Conservation (phyloP, 2,113 vertebrate genomes). For the Melanerpes aurifrons region DNA sequence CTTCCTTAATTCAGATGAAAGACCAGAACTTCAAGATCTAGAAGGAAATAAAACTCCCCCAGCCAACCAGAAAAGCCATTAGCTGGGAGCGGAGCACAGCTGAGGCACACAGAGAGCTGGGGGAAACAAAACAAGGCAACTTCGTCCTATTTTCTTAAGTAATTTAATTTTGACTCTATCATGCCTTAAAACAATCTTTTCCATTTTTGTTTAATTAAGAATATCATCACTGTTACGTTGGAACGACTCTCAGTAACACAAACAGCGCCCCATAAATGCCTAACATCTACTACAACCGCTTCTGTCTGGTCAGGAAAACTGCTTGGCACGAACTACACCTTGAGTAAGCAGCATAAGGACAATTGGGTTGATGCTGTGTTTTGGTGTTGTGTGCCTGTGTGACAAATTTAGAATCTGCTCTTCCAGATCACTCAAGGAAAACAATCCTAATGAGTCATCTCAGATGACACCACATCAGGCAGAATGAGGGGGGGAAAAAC, state of each 20-base stretch:
- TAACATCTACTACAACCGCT: not conserved
- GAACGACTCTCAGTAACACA: not conserved
- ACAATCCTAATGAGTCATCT: constrained; percentile 51
- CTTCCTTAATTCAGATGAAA: not conserved
- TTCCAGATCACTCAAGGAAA: constrained; percentile 30
- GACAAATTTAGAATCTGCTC: constrained; percentile 55
- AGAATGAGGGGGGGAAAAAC: not conserved
- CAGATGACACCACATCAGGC: not conserved
- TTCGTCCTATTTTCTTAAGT: not conserved
- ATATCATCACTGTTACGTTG: not conserved
- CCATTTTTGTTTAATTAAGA: not conserved
- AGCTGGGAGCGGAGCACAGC: not conserved
- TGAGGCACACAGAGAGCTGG: not conserved
- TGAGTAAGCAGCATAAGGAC: not conserved
- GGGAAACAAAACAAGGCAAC: not conserved
- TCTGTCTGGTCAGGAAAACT: not conserved
- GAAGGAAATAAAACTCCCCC: not conserved
- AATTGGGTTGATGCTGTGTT: not conserved
- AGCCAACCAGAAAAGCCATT: not conserved
- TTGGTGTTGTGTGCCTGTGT: constrained; percentile 6
- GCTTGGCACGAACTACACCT: not conserved
- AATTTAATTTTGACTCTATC: not conserved
- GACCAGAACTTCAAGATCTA: not conserved
- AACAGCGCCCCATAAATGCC: not conserved
- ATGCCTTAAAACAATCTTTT: not conserved